Conservation (phyloP, 2,113 vertebrate species). For the Periophthalmodon schlosseri region DNA sequence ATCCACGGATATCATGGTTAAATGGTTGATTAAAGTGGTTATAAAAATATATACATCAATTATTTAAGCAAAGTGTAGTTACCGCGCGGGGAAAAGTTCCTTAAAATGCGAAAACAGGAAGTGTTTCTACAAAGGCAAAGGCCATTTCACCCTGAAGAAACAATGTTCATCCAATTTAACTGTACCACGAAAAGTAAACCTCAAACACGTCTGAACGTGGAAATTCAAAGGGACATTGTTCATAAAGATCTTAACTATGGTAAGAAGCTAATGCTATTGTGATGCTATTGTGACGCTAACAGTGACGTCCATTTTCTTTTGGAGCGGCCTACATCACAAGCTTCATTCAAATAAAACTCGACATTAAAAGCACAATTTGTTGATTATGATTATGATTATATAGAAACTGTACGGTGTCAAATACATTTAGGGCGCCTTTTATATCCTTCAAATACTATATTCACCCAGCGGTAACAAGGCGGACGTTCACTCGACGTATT, state of each 20-base stretch:
- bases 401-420: neutral
- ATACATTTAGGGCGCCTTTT: neutral
- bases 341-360: neutral
- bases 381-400: neutral
- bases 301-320: conserved; percentile 7
- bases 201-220: neutral
- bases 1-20: neutral
- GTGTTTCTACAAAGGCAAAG: neutral
- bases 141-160: neutral
- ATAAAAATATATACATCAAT: no score
- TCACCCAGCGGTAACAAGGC: conserved; percentile 20
- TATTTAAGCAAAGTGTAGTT: no score
- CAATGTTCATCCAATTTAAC: neutral
- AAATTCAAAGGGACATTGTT: neutral
- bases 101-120: neutral
- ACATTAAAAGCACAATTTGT: neutral
- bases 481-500: conserved; percentile 23
- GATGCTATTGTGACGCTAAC: neutral
- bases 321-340: neutral
- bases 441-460: neutral
- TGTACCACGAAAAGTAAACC: neutral
- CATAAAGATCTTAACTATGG: neutral
- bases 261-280: neutral
- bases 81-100: neutral
- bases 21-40: no score